Evolutionary conservation across 2,888 invertebrate species (phyloP).

Genomic region (Scaptomyza reducta): DNA sequence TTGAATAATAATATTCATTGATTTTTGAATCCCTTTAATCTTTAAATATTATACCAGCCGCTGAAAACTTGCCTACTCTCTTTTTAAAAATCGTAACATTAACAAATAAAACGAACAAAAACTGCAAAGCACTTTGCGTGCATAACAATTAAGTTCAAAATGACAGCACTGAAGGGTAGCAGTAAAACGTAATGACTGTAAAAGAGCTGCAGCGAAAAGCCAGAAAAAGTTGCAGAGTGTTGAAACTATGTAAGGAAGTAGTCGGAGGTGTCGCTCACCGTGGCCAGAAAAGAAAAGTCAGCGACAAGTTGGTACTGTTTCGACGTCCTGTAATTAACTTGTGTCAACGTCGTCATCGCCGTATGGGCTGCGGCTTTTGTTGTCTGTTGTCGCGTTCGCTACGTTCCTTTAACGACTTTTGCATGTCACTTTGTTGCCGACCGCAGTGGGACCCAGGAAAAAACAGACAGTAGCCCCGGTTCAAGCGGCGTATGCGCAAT

Average conservation of each 20-base stretch:
- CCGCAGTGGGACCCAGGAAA: conserved; percentile 28
- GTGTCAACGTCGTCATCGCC: conserved; percentile 50
- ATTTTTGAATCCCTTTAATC: too few relatives aligned
- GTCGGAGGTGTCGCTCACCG: conserved; percentile 37
- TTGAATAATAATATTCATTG: too few relatives aligned
- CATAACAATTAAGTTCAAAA: conserved; percentile 54
- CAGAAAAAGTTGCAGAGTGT: neutral
- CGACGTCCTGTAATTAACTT: conserved; percentile 62
- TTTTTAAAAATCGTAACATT: conserved; percentile 5
- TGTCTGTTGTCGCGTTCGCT: conserved; percentile 36
- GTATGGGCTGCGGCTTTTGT: conserved; percentile 53
- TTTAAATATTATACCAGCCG: too few relatives aligned
- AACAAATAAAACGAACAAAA: neutral
- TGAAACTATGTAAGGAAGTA: conserved; percentile 26
- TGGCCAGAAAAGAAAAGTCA: conserved; percentile 51
- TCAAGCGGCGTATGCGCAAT: conserved; percentile 53
- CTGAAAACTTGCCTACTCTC: neutral
- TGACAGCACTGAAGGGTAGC: conserved; percentile 37
- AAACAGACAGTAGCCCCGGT: neutral
- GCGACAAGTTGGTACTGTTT: conserved; percentile 43
- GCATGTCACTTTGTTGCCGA: conserved; percentile 58
- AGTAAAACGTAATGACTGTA: conserved; percentile 44
- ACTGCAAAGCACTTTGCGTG: conserved; percentile 47
- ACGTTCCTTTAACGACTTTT: conserved; percentile 53
- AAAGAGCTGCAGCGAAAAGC: conserved; percentile 31